phyloP scores from a whole-genome alignment of 2,888 invertebrate species.

The Hyposoter dolosus region DNA sequence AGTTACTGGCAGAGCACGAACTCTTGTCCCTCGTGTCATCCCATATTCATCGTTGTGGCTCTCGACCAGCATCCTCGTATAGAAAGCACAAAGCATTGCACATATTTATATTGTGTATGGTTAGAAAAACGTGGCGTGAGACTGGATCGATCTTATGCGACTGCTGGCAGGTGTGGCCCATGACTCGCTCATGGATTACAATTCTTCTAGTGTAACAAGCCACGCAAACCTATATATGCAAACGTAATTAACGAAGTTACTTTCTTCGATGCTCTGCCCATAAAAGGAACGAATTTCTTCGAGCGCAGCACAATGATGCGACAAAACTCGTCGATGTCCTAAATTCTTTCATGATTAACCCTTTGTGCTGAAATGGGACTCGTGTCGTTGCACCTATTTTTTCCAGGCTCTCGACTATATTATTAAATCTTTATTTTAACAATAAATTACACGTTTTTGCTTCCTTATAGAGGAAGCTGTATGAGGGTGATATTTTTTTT shows the following conservation, averaged over 20 bases:
- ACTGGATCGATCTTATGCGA: constrained; percentile 58
- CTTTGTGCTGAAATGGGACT: neutral
- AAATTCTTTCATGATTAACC: neutral
- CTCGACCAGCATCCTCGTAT: constrained; percentile 34
- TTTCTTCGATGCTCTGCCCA: constrained; percentile 1
- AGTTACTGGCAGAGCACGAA: constrained; percentile 23
- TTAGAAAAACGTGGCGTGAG: constrained; percentile 45
- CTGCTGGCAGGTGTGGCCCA: constrained; percentile 62
- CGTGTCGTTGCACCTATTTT: no score
- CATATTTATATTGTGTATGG: neutral
- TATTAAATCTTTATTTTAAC: no score
- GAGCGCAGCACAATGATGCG: constrained; percentile 25
- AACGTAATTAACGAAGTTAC: constrained; percentile 11
- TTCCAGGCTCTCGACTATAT: no score
- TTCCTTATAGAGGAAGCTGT: no score
- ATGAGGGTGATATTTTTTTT: no score
- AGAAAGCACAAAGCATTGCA: neutral
- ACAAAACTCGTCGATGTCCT: neutral
- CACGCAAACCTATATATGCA: constrained; percentile 2
- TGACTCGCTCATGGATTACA: constrained; percentile 63
- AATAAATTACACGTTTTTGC: no score
- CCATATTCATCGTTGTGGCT: constrained; percentile 40
- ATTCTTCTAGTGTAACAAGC: constrained; percentile 13
- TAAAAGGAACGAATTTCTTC: constrained; percentile 19
- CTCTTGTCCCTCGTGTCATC: constrained; percentile 32